A percentile compares a stretch with the other conserved stretches of the same genome.
phyloP scores from a whole-genome alignment of 2,113 vertebrate species.

The Prionailurus bengalensis region DNA sequence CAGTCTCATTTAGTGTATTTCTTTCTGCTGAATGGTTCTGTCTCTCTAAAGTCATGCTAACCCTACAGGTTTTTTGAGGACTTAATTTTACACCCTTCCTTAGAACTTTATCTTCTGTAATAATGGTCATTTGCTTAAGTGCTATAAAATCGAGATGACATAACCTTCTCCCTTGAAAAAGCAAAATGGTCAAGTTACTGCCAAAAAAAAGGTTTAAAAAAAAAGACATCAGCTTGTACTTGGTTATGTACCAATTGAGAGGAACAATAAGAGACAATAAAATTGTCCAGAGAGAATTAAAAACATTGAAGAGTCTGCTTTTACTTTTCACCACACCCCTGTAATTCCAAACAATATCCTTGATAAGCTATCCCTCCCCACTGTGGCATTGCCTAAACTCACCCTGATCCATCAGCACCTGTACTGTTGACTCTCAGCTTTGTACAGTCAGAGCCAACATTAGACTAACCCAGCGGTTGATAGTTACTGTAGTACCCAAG shows the following conservation, averaged over 20 bases:
- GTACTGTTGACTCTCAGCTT: not conserved
- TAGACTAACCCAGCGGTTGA: not conserved
- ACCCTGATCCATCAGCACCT: accelerated
- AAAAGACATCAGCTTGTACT: not conserved
- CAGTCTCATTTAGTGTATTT: accelerated
- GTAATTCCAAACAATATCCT: not conserved
- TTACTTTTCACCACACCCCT: not conserved
- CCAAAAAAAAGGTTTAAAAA: not conserved
- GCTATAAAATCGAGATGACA: not conserved
- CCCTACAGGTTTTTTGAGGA: not conserved
- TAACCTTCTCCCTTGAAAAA: not conserved
- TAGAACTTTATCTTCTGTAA: not conserved
- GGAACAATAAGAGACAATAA: not conserved
- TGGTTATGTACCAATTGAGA: not conserved
- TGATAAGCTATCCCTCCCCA: not conserved
- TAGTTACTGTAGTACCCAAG: too few species aligned
- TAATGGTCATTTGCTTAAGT: not conserved
- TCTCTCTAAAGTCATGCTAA: not conserved
- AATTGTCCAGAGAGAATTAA: not conserved
- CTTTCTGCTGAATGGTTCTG: not conserved
- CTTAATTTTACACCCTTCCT: not conserved
- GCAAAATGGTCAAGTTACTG: constrained; percentile 46
- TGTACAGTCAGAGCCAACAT: not conserved
- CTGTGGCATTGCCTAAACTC: accelerated
- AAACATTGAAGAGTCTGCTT: not conserved